Percentiles rank a stretch among this genome's conserved stretches.
phyloP scores from a whole-genome alignment of 2,888 invertebrate genomes.

The Clistopyga incitator region DNA sequence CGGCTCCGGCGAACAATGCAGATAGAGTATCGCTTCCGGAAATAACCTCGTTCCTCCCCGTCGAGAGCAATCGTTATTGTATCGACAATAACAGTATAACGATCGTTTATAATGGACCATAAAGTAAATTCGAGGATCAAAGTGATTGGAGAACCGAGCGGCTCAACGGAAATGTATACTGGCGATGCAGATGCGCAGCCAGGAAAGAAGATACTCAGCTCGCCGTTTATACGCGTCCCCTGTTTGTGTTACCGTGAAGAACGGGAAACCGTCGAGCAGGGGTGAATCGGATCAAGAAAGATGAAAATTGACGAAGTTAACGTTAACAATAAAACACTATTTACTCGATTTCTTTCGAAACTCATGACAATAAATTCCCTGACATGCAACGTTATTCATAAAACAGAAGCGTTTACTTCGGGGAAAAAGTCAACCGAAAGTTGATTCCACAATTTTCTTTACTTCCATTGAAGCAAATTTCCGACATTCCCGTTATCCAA shows the following conservation, averaged over 20 bases:
- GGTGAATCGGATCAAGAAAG: not conserved
- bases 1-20: not conserved
- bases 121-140: slow-evolving; percentile 27
- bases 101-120: slow-evolving; percentile 37
- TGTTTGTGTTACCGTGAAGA: not conserved
- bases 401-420: too few species aligned
- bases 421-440: too few species aligned
- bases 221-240: not conserved
- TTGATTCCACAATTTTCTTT: too few species aligned
- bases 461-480: too few species aligned
- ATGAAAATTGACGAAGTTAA: not conserved
- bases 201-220: slow-evolving; percentile 7
- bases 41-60: not conserved
- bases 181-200: slow-evolving; percentile 13
- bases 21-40: slow-evolving; percentile 26
- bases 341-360: too few species aligned
- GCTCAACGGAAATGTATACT: slow-evolving; percentile 23
- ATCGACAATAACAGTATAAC: slow-evolving; percentile 26
- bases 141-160: slow-evolving; percentile 15
- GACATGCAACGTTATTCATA: too few species aligned
- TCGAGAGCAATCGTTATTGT: slow-evolving; percentile 28
- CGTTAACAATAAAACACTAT: too few species aligned
- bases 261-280: not conserved
- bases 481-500: too few species aligned
- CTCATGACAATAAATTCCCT: too few species aligned